A percentile compares a stretch with the other conserved stretches of the same genome.
These are phyloP conservation scores for Megaptera novaeangliae DNA, from an alignment of 2,113 vertebrate genomes.

Conservation along the genomic window DNA sequence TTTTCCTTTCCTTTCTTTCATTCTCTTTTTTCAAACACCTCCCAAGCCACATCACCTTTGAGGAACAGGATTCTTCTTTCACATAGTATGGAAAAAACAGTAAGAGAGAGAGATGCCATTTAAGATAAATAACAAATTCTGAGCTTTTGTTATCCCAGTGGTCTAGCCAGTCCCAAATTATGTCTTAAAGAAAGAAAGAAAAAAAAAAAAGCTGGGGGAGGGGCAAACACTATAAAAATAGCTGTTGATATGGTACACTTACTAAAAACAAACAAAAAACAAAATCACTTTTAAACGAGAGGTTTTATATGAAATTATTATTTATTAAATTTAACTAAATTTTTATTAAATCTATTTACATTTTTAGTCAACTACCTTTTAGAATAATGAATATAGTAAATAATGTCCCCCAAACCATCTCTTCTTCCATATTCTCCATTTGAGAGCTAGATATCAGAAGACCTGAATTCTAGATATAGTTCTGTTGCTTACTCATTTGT, in stretches of 20 bases:
- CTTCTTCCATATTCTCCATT: neutral
- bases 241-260: neutral
- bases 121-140: conserved; percentile 33
- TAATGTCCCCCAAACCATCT: neutral
- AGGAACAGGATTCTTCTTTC: conserved; percentile 3
- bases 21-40: neutral
- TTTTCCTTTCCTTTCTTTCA: neutral
- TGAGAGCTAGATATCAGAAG: neutral
- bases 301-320: neutral
- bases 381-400: neutral
- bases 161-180: neutral
- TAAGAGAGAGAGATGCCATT: neutral
- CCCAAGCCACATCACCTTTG: neutral
- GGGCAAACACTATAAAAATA: neutral
- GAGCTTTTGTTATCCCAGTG: neutral
- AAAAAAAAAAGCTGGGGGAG: neutral
- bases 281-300: neutral
- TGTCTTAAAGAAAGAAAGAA: neutral
- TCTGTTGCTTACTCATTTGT: neutral
- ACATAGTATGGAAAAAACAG: neutral
- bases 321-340: neutral
- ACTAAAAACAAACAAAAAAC: neutral
- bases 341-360: neutral
- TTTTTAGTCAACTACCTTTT: neutral
- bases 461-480: neutral